Conservation (phyloP, 2,888 invertebrate species). For the Chrysodeixis includens region DNA sequence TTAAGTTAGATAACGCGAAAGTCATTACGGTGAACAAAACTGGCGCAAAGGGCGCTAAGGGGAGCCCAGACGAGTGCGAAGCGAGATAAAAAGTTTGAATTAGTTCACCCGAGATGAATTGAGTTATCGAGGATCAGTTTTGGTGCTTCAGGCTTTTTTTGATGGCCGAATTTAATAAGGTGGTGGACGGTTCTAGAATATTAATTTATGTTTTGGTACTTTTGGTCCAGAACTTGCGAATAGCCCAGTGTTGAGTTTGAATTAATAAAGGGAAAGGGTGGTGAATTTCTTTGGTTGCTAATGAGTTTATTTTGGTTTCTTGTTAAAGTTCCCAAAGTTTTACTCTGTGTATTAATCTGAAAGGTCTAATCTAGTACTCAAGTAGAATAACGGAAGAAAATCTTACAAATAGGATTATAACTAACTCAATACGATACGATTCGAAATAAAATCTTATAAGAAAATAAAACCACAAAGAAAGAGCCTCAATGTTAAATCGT, state of each 20-base stretch:
- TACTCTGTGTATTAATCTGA: no score
- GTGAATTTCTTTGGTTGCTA: not conserved
- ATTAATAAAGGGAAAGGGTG: not conserved
- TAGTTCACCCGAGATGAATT: slow-evolving; percentile 33
- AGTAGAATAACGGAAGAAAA: no score
- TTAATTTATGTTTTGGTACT: not conserved
- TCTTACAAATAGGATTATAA: no score
- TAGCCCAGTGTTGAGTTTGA: not conserved
- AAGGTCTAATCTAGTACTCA: no score
- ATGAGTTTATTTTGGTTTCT: not conserved
- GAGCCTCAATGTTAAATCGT: no score
- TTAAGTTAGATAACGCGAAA: slow-evolving; percentile 53
- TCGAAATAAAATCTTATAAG: no score
- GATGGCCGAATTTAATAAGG: not conserved
- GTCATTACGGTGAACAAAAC: slow-evolving; percentile 52
- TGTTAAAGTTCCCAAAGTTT: no score
- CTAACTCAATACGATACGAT: no score
- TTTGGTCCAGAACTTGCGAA: not conserved
- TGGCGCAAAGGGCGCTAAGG: slow-evolving; percentile 10
- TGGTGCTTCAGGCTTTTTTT: slow-evolving; percentile 11
- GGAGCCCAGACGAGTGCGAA: slow-evolving; percentile 44
- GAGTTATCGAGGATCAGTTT: slow-evolving; percentile 38
- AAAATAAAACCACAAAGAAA: not conserved
- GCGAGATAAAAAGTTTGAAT: slow-evolving; percentile 56
- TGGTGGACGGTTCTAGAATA: slow-evolving; percentile 2